Conservation (phyloP, 2,888 invertebrate genomes). For the Eledona agricola region DNA sequence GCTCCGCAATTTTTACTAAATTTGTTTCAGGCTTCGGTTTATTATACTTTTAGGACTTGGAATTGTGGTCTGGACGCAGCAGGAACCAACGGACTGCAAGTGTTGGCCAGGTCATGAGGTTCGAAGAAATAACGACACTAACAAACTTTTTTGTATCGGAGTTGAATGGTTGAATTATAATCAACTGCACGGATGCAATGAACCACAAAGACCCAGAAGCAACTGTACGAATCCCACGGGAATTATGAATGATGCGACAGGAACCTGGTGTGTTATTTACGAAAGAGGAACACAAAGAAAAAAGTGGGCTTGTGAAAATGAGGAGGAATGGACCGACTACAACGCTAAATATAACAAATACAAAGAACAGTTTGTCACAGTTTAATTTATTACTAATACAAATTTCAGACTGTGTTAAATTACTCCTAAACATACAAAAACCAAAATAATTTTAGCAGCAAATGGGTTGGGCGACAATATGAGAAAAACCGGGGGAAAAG, state of each 20-base stretch:
- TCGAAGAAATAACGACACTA: no score
- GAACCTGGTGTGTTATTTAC: slow-evolving; percentile 1
- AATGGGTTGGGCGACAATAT: no score
- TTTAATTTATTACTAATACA: background rate
- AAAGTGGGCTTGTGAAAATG: slow-evolving; percentile 1
- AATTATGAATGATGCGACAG: background rate
- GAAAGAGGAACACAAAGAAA: background rate
- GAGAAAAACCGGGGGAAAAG: no score
- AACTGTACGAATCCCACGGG: background rate
- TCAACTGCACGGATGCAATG: background rate
- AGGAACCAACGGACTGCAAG: background rate
- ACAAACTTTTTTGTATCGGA: background rate
- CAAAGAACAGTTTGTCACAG: background rate
- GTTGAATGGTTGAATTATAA: background rate
- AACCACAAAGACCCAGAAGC: background rate
- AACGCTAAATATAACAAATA: slow-evolving; percentile 1
- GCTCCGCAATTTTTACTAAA: no score
- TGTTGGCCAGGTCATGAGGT: background rate
- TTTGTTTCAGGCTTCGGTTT: no score
- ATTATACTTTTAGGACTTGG: no score
- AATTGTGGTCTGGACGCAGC: background rate
- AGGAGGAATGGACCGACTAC: background rate
- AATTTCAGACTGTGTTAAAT: no score
- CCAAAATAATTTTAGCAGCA: no score
- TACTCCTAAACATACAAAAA: slow-evolving; percentile 1